Conservation (phyloP, 2,797 vertebrate genomes). For the Parauchenoglanis punctatus region DNA sequence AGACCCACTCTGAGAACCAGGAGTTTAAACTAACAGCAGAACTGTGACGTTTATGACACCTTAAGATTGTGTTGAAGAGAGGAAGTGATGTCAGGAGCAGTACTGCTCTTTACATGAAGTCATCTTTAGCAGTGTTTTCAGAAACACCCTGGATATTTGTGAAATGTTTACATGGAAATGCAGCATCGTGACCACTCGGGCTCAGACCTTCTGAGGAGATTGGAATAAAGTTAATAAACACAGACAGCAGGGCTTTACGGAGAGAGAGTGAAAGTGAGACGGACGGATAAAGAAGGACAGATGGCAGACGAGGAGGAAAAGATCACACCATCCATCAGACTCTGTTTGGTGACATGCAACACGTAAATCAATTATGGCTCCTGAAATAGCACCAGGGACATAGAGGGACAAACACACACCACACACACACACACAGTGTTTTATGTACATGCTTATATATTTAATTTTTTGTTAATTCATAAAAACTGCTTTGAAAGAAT, state of each 20-base stretch:
- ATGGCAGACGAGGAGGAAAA: constrained; percentile 14
- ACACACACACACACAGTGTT: neutral
- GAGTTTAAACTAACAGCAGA: no score
- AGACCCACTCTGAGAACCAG: no score
- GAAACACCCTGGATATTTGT: neutral
- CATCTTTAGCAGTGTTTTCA: neutral
- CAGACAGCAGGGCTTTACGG: neutral
- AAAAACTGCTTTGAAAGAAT: neutral
- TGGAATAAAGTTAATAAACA: neutral
- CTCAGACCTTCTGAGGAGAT: neutral
- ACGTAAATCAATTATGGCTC: constrained; percentile 47
- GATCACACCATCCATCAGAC: constrained; percentile 38
- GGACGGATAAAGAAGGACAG: neutral
- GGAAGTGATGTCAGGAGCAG: no score
- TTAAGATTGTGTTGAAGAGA: no score
- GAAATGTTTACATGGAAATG: neutral
- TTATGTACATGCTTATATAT: neutral
- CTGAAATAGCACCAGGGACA: constrained; percentile 32
- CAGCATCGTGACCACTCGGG: neutral
- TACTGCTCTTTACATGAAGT: neutral
- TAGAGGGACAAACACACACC: neutral
- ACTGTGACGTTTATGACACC: no score
- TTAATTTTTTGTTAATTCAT: neutral
- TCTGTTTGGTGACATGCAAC: constrained; percentile 5
- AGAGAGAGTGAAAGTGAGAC: no score